A percentile compares a stretch with the other conserved stretches of the same genome.
These are phyloP conservation scores for Actinopyga echinites DNA, from an alignment of 53 echinoderm and acorn worm genomes.

Conservation along the genomic window DNA sequence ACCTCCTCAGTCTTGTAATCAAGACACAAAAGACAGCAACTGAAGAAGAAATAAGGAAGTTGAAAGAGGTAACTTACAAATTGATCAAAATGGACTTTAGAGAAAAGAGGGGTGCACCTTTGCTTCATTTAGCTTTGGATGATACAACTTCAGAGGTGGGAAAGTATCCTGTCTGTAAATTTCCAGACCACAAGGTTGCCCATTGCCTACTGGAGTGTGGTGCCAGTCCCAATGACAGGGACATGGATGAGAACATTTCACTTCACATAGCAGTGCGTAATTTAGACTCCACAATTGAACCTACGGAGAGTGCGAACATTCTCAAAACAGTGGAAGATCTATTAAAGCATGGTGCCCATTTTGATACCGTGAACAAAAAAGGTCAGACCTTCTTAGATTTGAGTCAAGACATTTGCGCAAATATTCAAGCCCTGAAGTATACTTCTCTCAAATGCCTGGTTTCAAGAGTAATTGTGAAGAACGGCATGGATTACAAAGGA, in stretches of 20 bases:
- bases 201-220: conserved; percentile 85
- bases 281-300: conserved; percentile 39
- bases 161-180: conserved; percentile 94
- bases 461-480: conserved; percentile 67
- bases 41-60: conserved; percentile 59
- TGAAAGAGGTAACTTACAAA: conserved; percentile 72
- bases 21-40: conserved; percentile 64
- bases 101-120: conserved; percentile 66
- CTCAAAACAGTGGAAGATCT: conserved; percentile 66
- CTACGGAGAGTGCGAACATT: conserved; percentile 36
- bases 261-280: conserved; percentile 79
- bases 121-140: conserved; percentile 81
- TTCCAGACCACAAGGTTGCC: conserved; percentile 78
- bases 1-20: conserved; percentile 92
- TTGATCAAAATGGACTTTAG: conserved; percentile 71
- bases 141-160: conserved; percentile 90
- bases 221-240: conserved; percentile 61
- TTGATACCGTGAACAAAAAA: conserved; percentile 71
- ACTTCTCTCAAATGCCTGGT: conserved; percentile 85
- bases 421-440: conserved; percentile 60
- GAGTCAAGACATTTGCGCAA: conserved; percentile 12
- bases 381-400: conserved; percentile 77
- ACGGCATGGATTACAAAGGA: conserved; percentile 70
- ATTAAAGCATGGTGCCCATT: conserved; percentile 80
- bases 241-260: conserved; percentile 71